These are phyloP conservation scores for Falco biarmicus DNA, from an alignment of 2,797 vertebrate species.

Conservation along the genomic window DNA sequence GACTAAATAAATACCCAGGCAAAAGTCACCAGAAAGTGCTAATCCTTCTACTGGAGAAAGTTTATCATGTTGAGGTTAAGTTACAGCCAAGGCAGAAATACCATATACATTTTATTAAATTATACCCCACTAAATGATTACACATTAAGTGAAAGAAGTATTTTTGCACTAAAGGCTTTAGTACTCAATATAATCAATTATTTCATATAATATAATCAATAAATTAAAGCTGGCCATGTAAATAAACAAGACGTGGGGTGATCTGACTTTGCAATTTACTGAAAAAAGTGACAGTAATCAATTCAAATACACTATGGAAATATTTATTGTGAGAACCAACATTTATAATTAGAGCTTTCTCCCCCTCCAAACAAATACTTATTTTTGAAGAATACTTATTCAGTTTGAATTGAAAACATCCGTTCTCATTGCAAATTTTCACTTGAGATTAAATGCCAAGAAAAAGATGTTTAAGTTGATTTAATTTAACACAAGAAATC, in stretches of 20 bases:
- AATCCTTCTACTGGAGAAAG: background rate
- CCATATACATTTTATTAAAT: background rate
- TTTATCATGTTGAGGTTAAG: background rate
- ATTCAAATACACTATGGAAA: constrained; percentile 16
- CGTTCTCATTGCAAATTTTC: background rate
- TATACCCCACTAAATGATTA: background rate
- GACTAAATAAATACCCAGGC: background rate
- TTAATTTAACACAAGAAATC: background rate
- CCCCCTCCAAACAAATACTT: background rate
- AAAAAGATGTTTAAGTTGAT: background rate
- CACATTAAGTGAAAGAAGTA: background rate
- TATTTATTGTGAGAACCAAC: background rate
- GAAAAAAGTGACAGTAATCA: constrained; percentile 4
- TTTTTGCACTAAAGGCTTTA: constrained; percentile 36
- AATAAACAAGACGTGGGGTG: constrained; percentile 20
- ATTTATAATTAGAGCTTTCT: background rate
- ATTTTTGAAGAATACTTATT: background rate
- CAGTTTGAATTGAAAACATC: background rate
- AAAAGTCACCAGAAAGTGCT: background rate
- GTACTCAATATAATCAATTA: background rate
- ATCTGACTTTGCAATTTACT: constrained; percentile 12
- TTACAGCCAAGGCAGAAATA: background rate
- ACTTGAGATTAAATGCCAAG: background rate
- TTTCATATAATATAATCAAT: background rate
- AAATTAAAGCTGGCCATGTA: constrained; percentile 25